Percentiles rank a stretch among this genome's conserved stretches.
These are phyloP conservation scores for Cairina moschata DNA, from an alignment of 2,113 vertebrate genomes.

Conservation along the genomic window DNA sequence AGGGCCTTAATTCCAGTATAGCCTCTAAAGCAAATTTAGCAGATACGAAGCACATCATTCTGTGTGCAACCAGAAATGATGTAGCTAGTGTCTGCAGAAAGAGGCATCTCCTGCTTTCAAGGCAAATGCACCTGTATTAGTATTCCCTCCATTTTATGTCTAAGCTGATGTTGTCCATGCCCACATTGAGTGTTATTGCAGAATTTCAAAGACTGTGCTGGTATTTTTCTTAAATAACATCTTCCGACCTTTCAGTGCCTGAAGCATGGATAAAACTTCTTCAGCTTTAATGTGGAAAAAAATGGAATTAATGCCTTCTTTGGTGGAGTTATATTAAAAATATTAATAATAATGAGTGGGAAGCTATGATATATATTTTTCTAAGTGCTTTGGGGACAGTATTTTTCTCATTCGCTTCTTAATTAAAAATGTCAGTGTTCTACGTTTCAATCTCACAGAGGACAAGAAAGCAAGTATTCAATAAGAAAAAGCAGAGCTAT, in stretches of 20 bases:
- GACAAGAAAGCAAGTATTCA: neutral
- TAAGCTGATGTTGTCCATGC: conserved; percentile 2
- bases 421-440: neutral
- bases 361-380: neutral
- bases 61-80: conserved; percentile 16
- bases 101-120: conserved; percentile 35
- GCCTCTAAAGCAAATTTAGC: conserved; percentile 49
- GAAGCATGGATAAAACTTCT: neutral
- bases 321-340: neutral
- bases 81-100: conserved; percentile 38
- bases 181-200: conserved; percentile 1
- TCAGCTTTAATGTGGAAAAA: conserved; percentile 7
- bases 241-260: conserved; percentile 9
- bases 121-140: neutral
- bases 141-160: neutral
- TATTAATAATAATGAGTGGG: neutral
- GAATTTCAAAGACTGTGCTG: neutral
- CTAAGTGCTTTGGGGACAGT: neutral
- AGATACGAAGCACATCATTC: neutral
- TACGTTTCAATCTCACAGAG: neutral
- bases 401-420: neutral
- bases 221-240: neutral
- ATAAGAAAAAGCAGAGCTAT: neutral
- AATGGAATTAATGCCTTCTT: neutral
- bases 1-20: conserved; percentile 48